Conservation (phyloP, 2,888 invertebrate species). For the Bombyx huttoni region DNA sequence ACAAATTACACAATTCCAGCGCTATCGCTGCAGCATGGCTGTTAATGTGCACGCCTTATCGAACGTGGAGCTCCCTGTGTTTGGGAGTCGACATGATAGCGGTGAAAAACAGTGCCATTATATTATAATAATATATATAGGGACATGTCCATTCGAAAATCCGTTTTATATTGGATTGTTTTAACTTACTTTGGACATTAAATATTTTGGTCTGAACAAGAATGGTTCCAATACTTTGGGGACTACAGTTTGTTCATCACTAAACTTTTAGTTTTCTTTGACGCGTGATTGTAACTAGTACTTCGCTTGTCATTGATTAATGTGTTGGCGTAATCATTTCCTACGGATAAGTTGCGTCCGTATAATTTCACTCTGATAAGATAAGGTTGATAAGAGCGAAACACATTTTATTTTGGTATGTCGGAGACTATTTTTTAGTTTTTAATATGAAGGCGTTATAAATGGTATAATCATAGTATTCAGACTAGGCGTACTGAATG, state of each 20-base stretch:
- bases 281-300: not conserved
- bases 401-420: conserved; percentile 14
- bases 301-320: conserved; percentile 35
- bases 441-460: not conserved
- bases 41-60: conserved; percentile 70
- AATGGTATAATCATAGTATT: too few species aligned
- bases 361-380: conserved; percentile 56
- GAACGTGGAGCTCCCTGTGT: conserved; percentile 32
- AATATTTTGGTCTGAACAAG: too few species aligned
- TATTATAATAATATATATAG: conserved; percentile 12
- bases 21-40: conserved; percentile 61
- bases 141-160: not conserved
- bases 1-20: conserved; percentile 67
- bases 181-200: not conserved
- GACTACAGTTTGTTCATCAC: not conserved
- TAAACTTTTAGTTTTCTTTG: not conserved
- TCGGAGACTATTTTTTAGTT: not conserved
- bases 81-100: conserved; percentile 17
- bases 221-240: too few species aligned
- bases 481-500: too few species aligned
- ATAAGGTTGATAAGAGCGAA: conserved; percentile 37
- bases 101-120: conserved; percentile 28
- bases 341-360: conserved; percentile 37
- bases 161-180: not conserved
- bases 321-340: conserved; percentile 44